These are phyloP conservation scores for Enteromius trimaculatus DNA, from an alignment of 2,797 vertebrate species.

Conservation along the genomic window DNA sequence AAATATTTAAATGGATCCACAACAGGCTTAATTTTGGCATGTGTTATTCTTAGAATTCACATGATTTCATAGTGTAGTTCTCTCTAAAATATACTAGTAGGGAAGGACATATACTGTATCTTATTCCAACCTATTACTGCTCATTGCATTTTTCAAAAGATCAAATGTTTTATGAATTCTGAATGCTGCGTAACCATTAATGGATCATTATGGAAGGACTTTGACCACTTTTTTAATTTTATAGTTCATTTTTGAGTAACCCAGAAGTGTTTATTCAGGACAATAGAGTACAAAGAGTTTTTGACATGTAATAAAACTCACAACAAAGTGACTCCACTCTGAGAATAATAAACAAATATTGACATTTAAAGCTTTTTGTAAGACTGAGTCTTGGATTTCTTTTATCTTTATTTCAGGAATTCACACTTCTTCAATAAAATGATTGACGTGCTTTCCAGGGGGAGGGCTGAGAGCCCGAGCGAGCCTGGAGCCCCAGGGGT, in stretches of 20 bases:
- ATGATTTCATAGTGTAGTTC: background rate
- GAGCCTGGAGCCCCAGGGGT: too few species aligned
- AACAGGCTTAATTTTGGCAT: background rate
- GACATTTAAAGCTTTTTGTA: background rate
- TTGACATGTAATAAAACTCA: background rate
- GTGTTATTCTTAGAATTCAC: background rate
- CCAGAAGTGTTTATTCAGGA: background rate
- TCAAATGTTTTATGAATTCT: background rate
- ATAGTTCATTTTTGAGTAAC: background rate
- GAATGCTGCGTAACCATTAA: conserved; percentile 5
- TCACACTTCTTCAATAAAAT: too few species aligned
- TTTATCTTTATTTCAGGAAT: background rate
- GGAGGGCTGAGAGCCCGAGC: too few species aligned
- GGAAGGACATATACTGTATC: background rate
- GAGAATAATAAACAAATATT: background rate
- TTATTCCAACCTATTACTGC: background rate
- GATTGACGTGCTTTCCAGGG: too few species aligned
- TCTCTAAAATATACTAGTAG: background rate
- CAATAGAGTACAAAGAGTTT: background rate
- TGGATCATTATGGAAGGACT: background rate
- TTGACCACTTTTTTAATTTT: conserved; percentile 18
- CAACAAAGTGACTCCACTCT: background rate
- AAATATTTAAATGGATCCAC: background rate
- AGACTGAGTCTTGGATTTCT: background rate
- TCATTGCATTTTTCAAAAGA: conserved; percentile 10